Evolutionary conservation across 2,797 vertebrate species (phyloP).

Genomic region (Ptychadena robeensis): DNA sequence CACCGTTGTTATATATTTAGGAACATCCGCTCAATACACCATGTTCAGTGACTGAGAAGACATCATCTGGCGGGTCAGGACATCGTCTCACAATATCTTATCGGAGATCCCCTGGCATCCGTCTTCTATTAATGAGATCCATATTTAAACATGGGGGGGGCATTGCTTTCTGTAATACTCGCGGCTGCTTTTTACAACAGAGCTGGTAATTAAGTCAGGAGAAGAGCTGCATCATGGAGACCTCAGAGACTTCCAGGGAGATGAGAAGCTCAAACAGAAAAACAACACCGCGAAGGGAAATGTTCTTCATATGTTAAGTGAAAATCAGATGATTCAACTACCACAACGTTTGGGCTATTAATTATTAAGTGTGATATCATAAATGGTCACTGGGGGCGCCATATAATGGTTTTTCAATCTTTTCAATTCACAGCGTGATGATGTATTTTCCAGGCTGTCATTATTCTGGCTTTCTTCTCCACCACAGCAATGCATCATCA

Average conservation of each 20-base stretch:
- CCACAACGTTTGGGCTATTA: too few relatives aligned
- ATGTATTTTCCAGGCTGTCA: too few relatives aligned
- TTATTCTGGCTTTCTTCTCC: too few relatives aligned
- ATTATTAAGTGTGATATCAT: too few relatives aligned
- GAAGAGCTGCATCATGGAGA: not conserved
- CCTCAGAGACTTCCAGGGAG: not conserved
- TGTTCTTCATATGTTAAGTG: too few relatives aligned
- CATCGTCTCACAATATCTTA: not conserved
- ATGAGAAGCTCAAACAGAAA: slow-evolving; percentile 12
- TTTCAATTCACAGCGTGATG: too few relatives aligned
- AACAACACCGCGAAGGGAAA: not conserved
- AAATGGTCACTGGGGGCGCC: too few relatives aligned
- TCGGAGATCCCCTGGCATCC: not conserved
- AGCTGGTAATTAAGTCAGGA: slow-evolving; percentile 16
- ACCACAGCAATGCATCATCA: too few relatives aligned
- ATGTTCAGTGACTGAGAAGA: not conserved
- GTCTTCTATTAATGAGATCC: slow-evolving; percentile 43
- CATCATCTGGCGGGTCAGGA: not conserved
- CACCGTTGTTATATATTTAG: not conserved
- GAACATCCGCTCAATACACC: not conserved
- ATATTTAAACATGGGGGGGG: slow-evolving; percentile 17
- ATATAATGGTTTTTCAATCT: too few relatives aligned
- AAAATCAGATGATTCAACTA: too few relatives aligned
- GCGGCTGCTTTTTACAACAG: not conserved
- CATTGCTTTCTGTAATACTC: not conserved